These are phyloP conservation scores for Osmoderma eremita DNA, from an alignment of 2,888 invertebrate species.

Conservation along the genomic window DNA sequence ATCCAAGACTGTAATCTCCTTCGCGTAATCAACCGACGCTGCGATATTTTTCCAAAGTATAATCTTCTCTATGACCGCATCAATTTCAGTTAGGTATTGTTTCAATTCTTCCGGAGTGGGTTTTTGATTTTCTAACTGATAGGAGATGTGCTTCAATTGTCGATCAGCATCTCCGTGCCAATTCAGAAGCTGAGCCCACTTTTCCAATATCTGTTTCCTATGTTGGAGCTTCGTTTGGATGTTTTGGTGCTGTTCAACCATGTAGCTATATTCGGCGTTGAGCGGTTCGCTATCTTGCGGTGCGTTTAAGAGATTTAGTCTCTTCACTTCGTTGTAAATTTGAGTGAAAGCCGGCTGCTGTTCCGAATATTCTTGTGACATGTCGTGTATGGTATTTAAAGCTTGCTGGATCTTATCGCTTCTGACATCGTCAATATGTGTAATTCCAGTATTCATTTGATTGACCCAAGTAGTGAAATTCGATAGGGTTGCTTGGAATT, in stretches of 20 bases:
- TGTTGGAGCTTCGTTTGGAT: slow-evolving; percentile 78
- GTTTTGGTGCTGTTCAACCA: slow-evolving; percentile 81
- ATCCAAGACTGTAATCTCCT: slow-evolving; percentile 76
- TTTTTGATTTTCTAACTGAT: slow-evolving; percentile 81
- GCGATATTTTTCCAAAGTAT: slow-evolving; percentile 77
- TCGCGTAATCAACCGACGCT: slow-evolving; percentile 74
- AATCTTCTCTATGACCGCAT: slow-evolving; percentile 73
- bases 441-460: slow-evolving; percentile 75
- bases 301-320: slow-evolving; percentile 75
- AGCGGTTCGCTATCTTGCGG: slow-evolving; percentile 79
- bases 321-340: slow-evolving; percentile 86
- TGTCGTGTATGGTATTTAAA: slow-evolving; percentile 80
- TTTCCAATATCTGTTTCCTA: slow-evolving; percentile 79
- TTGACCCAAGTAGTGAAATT: slow-evolving; percentile 86
- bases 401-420: slow-evolving; percentile 83
- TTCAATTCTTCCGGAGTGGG: slow-evolving; percentile 76
- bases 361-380: slow-evolving; percentile 86
- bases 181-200: slow-evolving; percentile 84
- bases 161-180: slow-evolving; percentile 85
- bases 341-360: slow-evolving; percentile 81
- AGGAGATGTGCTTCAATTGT: slow-evolving; percentile 82
- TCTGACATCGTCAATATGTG: slow-evolving; percentile 82
- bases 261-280: slow-evolving; percentile 78
- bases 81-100: slow-evolving; percentile 75
- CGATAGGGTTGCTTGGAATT: slow-evolving; percentile 81